Evolutionary conservation across 2,888 invertebrate species (phyloP), one percentile per base, ranked within the genome.

Genomic region (Galerucella pusilla): DNA sequence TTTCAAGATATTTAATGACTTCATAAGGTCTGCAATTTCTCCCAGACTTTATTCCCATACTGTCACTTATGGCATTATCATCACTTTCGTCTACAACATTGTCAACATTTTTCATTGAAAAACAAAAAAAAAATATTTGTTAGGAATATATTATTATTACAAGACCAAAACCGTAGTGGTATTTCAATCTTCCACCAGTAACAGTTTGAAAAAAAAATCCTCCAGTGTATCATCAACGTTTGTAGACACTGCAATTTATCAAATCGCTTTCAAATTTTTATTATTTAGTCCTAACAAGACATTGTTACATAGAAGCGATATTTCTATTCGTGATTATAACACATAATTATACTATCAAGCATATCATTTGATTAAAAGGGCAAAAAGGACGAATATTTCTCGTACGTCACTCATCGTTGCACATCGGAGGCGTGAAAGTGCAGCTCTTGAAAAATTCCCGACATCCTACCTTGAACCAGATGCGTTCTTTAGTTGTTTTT

Each of bases 401-500:
- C 77, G 75, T 74, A 77, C 73, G 73, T 79, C 74, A 76, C 73
- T 73, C 78, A 77, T 76, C 78, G 77, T 73, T 76, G 74, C 78
- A 81, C 64, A 65, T 65, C 64, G 12, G 20, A 46, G 79, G 80
- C 81, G 78, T 81, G 81, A 81, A 80, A 80, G 81, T 81, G 79
- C 78, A 79, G 75, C 75, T 63, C 65, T 71, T 65, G 16, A 46
- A 45, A 45, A 46, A 16, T 46, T 46, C 45, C 54, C 63, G 61
- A 45, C 25, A 10, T 16, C 20, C 69, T 79, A 80, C 80, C 80
- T 81, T 80, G 81, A 80, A 79, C 81, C 77, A 81, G 80, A 78
- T 81, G 74, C 77, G 61, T 78, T 80, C 79, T 77, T 80, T 78
- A 20, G n/a, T 45, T 20, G 4, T 45, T 16, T 46, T 45, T 45